phyloP scores from a whole-genome alignment of 2,797 vertebrate species.

The Centropyge bicolor region DNA sequence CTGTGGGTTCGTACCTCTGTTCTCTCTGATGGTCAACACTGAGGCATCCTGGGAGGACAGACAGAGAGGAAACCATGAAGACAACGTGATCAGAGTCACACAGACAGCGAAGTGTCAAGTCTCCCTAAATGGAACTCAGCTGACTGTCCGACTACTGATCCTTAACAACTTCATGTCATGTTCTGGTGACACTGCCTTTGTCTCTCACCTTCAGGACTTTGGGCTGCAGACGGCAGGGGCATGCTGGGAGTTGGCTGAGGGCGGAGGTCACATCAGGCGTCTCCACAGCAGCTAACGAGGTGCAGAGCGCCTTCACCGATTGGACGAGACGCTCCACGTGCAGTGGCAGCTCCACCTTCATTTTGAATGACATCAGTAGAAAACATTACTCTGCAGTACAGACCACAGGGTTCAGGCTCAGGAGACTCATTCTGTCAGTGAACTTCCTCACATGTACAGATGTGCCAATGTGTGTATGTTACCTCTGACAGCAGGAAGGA shows the following conservation, averaged over 20 bases:
- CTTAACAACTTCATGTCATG: too few species aligned
- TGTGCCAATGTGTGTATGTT: slow-evolving; percentile 1
- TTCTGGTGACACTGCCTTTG: too few species aligned
- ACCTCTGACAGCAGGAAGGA: slow-evolving; percentile 92
- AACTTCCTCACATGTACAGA: too few species aligned
- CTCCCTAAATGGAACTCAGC: too few species aligned
- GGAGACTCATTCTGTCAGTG: too few species aligned
- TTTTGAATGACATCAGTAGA: too few species aligned
- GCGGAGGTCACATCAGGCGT: slow-evolving; percentile 92
- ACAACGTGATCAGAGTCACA: neutral
- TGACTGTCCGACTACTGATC: neutral
- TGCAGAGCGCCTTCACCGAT: slow-evolving; percentile 96
- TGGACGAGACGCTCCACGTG: slow-evolving; percentile 95
- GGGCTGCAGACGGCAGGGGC: slow-evolving; percentile 94
- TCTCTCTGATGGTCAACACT: slow-evolving; percentile 89
- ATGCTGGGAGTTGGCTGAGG: slow-evolving; percentile 94
- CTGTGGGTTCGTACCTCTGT: slow-evolving; percentile 87
- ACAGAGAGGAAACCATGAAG: slow-evolving; percentile 31
- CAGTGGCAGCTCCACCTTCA: slow-evolving; percentile 85
- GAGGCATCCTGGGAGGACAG: slow-evolving; percentile 89
- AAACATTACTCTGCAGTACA: too few species aligned
- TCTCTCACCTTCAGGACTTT: slow-evolving; percentile 91
- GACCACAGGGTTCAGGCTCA: too few species aligned
- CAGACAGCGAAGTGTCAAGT: too few species aligned
- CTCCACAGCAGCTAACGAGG: slow-evolving; percentile 92